Evolutionary conservation across 2,113 vertebrate genomes (phyloP), one percentile per base, ranked within the genome.

Genomic region (Morone chrysops): DNA sequence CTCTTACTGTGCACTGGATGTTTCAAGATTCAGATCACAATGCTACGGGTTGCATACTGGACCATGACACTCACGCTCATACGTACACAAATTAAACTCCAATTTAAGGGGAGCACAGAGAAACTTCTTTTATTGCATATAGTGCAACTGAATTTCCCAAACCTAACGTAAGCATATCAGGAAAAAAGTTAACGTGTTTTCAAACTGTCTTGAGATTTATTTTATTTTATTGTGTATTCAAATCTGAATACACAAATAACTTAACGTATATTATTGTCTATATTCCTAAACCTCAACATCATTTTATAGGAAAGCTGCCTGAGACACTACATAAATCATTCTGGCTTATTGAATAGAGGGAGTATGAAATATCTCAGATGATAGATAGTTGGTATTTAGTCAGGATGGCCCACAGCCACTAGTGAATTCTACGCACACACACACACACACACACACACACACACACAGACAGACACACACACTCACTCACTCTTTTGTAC

Each of bases 331-430:
- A 94, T 94, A 84, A 90, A 92, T 91, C 90, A 93, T 40, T 56
- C 13, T 20, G 80, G 86, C 82, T 90, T 92, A 94, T 90, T 92
- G 86, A 92, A 92, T 90, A 83, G 69, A 87, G 75, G 72, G 88
- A 85, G 68, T 90, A 91, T 89, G 87, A 92, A 89, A 91, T 87
- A 87, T 88, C 72, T 83, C 56, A 67, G 75, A 91, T 92, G 90
- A 94, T 92, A 92, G 90, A 94, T 93, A 76, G 89, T 81, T 84
- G 77, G 87, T 92, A 92, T 90, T 93, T 90, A 89, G 84, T 75
- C 47, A 75, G 70, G 70, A 75, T 88, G 90, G 89, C 91, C 81
- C 68, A 80, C 60, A 83, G 86, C 85, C 85, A 87, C 68, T 41
- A 59, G 67, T 87, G 79, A 80, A 69, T 80, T 67, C 38, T n/a